A percentile compares a stretch with the other conserved stretches of the same genome.
Evolutionary conservation across 2,113 vertebrate species (phyloP).

Genomic region (Acanthisitta chloris): DNA sequence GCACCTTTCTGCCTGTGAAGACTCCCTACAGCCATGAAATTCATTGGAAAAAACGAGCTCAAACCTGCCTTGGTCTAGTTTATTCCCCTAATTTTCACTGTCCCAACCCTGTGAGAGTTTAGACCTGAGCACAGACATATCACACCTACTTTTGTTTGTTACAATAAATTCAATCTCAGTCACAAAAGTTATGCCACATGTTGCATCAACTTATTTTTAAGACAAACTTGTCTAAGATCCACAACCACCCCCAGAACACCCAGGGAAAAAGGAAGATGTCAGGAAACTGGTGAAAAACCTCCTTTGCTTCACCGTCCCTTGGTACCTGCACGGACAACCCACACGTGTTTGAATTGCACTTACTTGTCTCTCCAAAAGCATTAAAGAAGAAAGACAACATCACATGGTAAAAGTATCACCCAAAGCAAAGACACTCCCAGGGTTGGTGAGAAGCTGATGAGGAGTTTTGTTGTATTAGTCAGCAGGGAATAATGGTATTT

Average conservation of each 20-base stretch:
- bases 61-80: neutral
- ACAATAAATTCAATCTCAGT: neutral
- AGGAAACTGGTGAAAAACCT: neutral
- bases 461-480: neutral
- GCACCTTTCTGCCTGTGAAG: neutral
- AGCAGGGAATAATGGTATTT: neutral
- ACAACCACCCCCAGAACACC: neutral
- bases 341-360: neutral
- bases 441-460: neutral
- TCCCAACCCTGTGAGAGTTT: neutral
- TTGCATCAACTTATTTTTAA: neutral
- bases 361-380: constrained; percentile 52
- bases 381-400: constrained; percentile 38
- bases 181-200: neutral
- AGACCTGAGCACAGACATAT: neutral
- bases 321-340: neutral
- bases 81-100: neutral
- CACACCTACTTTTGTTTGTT: neutral
- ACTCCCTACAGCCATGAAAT: neutral
- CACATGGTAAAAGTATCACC: neutral
- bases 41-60: neutral
- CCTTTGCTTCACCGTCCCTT: neutral
- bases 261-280: neutral
- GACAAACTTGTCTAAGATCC: neutral
- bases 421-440: neutral